These are phyloP conservation scores for Nasonia vitripennis DNA, from an alignment of 1,140 invertebrate species.

Conservation along the genomic window DNA sequence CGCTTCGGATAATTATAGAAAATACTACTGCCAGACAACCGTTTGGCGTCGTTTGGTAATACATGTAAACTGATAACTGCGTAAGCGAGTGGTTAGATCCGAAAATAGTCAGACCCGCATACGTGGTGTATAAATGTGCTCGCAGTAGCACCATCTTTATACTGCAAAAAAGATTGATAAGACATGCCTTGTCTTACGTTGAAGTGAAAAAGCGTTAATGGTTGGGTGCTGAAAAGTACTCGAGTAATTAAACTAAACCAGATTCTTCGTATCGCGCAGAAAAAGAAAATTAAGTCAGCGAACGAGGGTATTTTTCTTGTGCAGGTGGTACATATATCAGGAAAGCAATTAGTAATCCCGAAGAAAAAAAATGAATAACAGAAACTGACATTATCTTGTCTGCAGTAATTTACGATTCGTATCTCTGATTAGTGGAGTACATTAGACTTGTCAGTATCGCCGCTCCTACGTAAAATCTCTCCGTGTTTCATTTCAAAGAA, in stretches of 20 bases:
- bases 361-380: constrained; percentile 28
- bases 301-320: background rate
- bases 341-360: constrained; percentile 9
- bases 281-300: background rate
- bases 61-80: too few species aligned
- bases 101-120: too few species aligned
- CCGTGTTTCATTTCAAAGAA: background rate
- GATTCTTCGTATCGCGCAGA: too few species aligned
- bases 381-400: constrained; percentile 13
- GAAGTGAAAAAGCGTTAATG: background rate
- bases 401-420: constrained; percentile 26
- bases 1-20: too few species aligned
- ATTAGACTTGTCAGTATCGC: constrained; percentile 27
- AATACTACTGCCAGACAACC: too few species aligned
- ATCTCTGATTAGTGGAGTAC: constrained; percentile 25
- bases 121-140: too few species aligned
- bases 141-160: too few species aligned
- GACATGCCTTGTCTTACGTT: too few species aligned
- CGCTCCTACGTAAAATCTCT: background rate
- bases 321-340: background rate
- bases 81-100: too few species aligned
- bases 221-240: background rate
- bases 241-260: background rate
- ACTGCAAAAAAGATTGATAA: too few species aligned
- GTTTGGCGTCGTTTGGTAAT: too few species aligned